Conservation (phyloP, 2,888 invertebrate genomes). For the Drepana falcataria region DNA sequence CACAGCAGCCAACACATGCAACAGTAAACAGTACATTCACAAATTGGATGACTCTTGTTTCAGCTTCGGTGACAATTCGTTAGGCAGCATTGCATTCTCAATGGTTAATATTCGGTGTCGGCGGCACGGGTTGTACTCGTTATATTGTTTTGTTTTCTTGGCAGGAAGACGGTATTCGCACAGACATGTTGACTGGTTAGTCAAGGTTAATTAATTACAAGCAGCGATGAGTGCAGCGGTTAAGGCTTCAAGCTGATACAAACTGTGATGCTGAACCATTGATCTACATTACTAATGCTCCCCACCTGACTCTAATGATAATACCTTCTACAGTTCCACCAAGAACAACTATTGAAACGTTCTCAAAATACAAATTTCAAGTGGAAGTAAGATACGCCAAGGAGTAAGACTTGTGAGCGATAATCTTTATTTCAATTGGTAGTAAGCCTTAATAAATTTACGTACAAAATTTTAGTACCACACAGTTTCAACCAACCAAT, state of each 20-base stretch:
- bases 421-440: slow-evolving; percentile 10
- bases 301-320: not conserved
- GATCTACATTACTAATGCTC: not conserved
- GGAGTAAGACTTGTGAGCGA: slow-evolving; percentile 73
- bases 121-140: slow-evolving; percentile 46
- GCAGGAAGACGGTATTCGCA: slow-evolving; percentile 77
- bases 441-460: slow-evolving; percentile 9
- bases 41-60: slow-evolving; percentile 50
- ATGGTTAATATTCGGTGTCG: slow-evolving; percentile 58
- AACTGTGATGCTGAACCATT: not conserved
- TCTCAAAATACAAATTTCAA: slow-evolving; percentile 17
- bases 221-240: slow-evolving; percentile 21
- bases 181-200: slow-evolving; percentile 39
- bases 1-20: slow-evolving; percentile 70
- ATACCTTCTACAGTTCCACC: not conserved
- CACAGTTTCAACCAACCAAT: slow-evolving; percentile 40
- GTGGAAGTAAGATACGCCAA: slow-evolving; percentile 58
- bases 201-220: slow-evolving; percentile 14
- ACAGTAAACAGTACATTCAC: slow-evolving; percentile 57
- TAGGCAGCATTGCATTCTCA: slow-evolving; percentile 61
- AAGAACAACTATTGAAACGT: not conserved
- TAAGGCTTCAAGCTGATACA: not conserved
- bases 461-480: slow-evolving; percentile 8
- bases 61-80: slow-evolving; percentile 61
- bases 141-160: slow-evolving; percentile 47